phyloP scores from a whole-genome alignment of 2,888 invertebrate species.

The Tinea pellionella region DNA sequence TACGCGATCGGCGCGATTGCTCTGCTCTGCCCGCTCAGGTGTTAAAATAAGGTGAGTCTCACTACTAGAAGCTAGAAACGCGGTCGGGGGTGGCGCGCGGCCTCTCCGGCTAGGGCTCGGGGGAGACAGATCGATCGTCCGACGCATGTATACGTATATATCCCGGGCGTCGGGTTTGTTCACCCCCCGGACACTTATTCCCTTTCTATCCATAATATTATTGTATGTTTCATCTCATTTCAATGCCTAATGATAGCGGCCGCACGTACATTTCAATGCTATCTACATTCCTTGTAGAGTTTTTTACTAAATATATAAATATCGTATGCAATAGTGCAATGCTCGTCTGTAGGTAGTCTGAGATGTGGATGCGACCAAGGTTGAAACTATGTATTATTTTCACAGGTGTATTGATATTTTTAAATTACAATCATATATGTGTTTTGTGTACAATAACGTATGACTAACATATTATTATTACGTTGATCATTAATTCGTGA shows the following conservation, averaged over 20 bases:
- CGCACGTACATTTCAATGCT: too few relatives aligned
- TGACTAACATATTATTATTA: too few relatives aligned
- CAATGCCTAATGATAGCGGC: neutral
- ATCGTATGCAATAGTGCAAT: too few relatives aligned
- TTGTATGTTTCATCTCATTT: neutral
- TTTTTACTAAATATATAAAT: too few relatives aligned
- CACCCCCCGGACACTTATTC: constrained; percentile 46
- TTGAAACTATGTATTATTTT: neutral
- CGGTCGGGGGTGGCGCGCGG: constrained; percentile 23
- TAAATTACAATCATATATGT: too few relatives aligned
- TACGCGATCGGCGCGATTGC: constrained; percentile 57
- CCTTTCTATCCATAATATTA: constrained; percentile 12
- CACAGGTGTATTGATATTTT: neutral
- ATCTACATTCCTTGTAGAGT: too few relatives aligned
- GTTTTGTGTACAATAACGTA: too few relatives aligned
- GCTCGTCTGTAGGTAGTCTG: too few relatives aligned
- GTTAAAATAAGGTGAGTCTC: constrained; percentile 58
- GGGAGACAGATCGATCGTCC: constrained; percentile 55
- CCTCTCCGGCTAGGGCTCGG: constrained; percentile 16
- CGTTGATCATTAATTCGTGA: too few relatives aligned
- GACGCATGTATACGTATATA: constrained; percentile 22
- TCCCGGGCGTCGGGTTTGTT: constrained; percentile 24
- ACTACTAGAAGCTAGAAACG: constrained; percentile 16
- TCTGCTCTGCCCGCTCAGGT: constrained; percentile 52
- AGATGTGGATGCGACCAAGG: neutral